phyloP scores from a whole-genome alignment of 2,113 vertebrate species.

The Python bivittatus region DNA sequence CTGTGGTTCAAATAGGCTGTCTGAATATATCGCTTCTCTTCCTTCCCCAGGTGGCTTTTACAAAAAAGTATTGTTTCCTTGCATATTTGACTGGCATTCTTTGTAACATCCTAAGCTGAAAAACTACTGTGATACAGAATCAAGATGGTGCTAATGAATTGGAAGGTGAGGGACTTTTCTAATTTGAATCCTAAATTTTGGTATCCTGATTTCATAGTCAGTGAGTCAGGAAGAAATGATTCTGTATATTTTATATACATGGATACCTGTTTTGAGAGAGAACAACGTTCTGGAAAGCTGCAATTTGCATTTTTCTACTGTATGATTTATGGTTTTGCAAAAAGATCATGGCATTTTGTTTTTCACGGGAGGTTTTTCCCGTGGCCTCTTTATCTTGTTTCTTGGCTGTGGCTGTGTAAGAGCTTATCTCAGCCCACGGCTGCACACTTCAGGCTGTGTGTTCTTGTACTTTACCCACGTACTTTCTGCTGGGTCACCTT shows the following conservation, averaged over 20 bases:
- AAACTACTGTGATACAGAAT: accelerated
- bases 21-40: not conserved
- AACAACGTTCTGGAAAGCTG: not conserved
- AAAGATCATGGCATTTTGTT: not conserved
- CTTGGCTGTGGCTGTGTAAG: not conserved
- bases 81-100: not conserved
- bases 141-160: constrained; percentile 64
- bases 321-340: accelerated
- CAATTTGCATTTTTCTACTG: not conserved
- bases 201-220: not conserved
- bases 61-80: not conserved
- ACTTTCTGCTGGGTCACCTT: constrained; percentile 8
- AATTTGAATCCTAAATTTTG: not conserved
- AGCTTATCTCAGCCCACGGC: not conserved
- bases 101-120: not conserved
- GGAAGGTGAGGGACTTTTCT: constrained; percentile 58
- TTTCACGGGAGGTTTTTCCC: not conserved
- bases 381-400: not conserved
- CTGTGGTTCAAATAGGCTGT: not conserved
- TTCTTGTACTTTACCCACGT: not conserved
- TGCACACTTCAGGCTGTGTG: not conserved
- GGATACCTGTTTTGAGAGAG: not conserved
- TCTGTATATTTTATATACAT: not conserved
- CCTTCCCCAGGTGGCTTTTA: not conserved
- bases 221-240: not conserved